Evolutionary conservation across 2,113 vertebrate species (phyloP).

Genomic region (Lophura nycthemera): DNA sequence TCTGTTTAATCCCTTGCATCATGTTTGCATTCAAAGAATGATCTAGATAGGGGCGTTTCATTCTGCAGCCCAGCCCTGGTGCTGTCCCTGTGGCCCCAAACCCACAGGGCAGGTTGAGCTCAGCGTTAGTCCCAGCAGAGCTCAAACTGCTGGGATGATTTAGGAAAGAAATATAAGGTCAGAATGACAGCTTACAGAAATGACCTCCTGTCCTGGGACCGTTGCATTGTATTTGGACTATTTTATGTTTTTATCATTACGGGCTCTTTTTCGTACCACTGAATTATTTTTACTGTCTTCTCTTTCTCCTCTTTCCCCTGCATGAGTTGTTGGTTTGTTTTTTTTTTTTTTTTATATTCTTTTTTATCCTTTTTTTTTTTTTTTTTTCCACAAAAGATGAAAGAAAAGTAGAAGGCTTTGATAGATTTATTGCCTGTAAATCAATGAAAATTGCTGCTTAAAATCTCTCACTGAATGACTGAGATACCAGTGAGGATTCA

Average conservation of each 20-base stretch:
- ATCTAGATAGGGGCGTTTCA: not conserved
- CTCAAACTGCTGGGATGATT: not conserved
- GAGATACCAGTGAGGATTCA: not conserved
- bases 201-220: not conserved
- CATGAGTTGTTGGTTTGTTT: not conserved
- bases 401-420: conserved; percentile 37
- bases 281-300: conserved; percentile 14
- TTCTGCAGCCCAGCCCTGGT: not conserved
- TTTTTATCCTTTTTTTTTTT: not conserved
- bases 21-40: not conserved
- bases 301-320: not conserved
- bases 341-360: not conserved
- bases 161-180: not conserved
- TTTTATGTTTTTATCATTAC: not conserved
- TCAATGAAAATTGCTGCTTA: conserved; percentile 40
- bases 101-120: not conserved
- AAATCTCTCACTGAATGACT: not conserved
- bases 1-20: not conserved
- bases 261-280: not conserved
- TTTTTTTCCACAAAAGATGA: not conserved
- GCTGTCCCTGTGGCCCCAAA: not conserved
- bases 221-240: not conserved
- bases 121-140: rapidly evolving
- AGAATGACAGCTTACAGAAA: not conserved
- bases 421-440: conserved; percentile 39